Conservation (phyloP, 1,140 invertebrate genomes). For the Chymomyza costata region DNA sequence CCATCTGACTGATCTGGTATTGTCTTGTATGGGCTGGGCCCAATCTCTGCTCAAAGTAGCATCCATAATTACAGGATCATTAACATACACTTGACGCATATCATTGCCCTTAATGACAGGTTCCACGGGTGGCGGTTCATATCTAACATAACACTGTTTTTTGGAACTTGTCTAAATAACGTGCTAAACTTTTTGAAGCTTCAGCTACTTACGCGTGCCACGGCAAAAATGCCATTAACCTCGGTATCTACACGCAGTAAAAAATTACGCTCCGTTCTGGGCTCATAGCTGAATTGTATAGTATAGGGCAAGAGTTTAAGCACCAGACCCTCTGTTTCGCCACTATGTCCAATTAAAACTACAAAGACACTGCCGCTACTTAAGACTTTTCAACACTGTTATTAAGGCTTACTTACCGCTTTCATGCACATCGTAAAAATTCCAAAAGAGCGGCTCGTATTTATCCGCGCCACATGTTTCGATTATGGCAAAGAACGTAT, state of each 20-base stretch:
- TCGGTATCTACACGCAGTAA: not conserved
- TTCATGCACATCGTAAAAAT: slow-evolving; percentile 20
- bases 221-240: slow-evolving; percentile 1
- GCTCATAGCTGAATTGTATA: not conserved
- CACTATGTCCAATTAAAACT: slow-evolving; percentile 6
- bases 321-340: not conserved
- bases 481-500: slow-evolving; percentile 6
- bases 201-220: slow-evolving; percentile 39
- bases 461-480: not conserved
- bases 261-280: not conserved
- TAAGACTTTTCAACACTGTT: not conserved
- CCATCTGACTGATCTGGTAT: no score
- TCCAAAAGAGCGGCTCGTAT: slow-evolving; percentile 6
- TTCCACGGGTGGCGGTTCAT: no score
- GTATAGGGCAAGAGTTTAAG: slow-evolving; percentile 9
- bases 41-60: no score
- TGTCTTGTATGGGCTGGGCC: no score
- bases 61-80: no score
- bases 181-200: no score
- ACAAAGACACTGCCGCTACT: not conserved
- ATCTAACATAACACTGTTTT: no score
- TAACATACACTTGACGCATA: no score
- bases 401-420: slow-evolving; percentile 8
- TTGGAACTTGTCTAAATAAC: no score
- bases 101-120: no score